These are phyloP conservation scores for Odontocerum albicorne DNA, from an alignment of 2,888 invertebrate species.

Conservation along the genomic window DNA sequence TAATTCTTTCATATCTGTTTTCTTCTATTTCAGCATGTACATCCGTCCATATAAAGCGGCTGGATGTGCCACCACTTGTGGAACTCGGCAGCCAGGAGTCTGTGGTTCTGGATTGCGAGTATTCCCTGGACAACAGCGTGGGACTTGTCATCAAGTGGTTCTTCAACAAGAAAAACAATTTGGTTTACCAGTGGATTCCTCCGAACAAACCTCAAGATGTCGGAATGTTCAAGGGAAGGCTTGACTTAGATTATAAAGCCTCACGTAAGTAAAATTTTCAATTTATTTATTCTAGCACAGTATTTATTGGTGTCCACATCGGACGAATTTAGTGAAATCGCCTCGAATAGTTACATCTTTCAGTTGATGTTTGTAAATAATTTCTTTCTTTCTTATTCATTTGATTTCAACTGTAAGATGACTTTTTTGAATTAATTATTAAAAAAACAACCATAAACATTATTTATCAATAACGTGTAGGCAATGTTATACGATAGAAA, in stretches of 20 bases:
- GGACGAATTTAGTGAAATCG: too few species aligned
- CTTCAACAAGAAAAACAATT: slow-evolving; percentile 46
- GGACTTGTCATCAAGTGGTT: slow-evolving; percentile 57
- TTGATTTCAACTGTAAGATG: too few species aligned
- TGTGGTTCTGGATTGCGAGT: slow-evolving; percentile 39
- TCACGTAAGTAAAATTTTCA: slow-evolving; percentile 44
- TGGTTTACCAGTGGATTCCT: slow-evolving; percentile 57
- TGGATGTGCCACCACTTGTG: slow-evolving; percentile 51
- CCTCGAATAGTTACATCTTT: too few species aligned
- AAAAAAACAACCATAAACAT: too few species aligned
- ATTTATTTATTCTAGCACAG: neutral
- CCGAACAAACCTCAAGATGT: slow-evolving; percentile 52
- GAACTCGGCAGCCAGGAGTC: slow-evolving; percentile 47
- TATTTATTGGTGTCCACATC: too few species aligned
- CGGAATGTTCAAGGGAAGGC: slow-evolving; percentile 53
- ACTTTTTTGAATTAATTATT: too few species aligned
- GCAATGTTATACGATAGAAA: too few species aligned
- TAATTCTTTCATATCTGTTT: too few species aligned
- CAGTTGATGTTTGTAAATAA: too few species aligned
- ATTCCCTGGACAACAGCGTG: slow-evolving; percentile 31
- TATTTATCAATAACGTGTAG: too few species aligned
- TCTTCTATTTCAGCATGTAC: slow-evolving; percentile 46
- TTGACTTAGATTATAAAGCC: slow-evolving; percentile 49
- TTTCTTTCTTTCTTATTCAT: too few species aligned
- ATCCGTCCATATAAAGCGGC: slow-evolving; percentile 52